These are phyloP conservation scores for Labeo catla DNA, from an alignment of 2,113 vertebrate species.

Conservation along the genomic window DNA sequence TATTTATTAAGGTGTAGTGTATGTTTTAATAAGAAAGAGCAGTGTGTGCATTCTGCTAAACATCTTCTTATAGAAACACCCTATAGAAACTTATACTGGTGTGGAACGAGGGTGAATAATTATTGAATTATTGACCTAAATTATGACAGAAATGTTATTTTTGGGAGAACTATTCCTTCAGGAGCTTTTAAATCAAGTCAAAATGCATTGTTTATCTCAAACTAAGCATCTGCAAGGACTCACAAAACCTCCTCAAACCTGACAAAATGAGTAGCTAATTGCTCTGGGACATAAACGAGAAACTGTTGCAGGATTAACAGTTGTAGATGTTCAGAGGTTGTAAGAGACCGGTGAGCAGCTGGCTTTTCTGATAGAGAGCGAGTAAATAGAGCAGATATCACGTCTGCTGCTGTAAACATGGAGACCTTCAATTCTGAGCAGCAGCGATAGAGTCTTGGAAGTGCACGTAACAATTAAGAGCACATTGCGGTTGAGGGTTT, in stretches of 20 bases:
- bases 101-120: neutral
- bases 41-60: neutral
- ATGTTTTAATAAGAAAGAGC: neutral
- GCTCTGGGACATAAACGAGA: constrained; percentile 2
- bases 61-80: neutral
- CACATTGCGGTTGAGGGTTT: neutral
- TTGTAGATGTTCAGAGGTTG: constrained; percentile 17
- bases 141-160: neutral
- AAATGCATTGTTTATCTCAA: neutral
- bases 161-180: neutral
- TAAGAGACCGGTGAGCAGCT: constrained; percentile 8
- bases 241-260: neutral
- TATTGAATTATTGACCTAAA: neutral
- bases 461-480: constrained; percentile 27
- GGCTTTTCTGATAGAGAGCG: constrained; percentile 29
- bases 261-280: neutral
- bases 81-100: neutral
- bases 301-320: neutral
- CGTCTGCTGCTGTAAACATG: constrained; percentile 9
- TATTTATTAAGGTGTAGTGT: neutral
- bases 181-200: neutral
- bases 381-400: constrained; percentile 30
- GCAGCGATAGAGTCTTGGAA: constrained; percentile 13
- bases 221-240: constrained; percentile 4
- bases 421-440: constrained; percentile 19